These are phyloP conservation scores for Castor canadensis DNA, from an alignment of 2,113 vertebrate genomes.

Conservation along the genomic window DNA sequence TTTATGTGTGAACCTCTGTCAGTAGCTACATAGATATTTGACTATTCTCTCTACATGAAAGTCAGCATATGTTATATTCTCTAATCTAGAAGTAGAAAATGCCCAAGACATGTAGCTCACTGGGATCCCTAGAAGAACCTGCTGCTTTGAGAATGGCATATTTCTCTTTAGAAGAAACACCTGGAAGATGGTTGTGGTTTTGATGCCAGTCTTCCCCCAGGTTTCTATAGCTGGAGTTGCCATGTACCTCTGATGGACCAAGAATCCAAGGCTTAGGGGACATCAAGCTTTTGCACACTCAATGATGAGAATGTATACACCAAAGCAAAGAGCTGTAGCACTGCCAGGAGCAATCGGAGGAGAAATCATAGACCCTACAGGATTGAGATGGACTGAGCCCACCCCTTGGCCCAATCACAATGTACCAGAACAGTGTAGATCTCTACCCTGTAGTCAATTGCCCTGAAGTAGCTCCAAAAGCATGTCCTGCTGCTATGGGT, in stretches of 20 bases:
- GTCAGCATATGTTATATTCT: not conserved
- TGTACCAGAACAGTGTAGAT: not conserved
- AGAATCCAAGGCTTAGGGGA: too few species aligned
- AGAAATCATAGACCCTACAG: too few species aligned
- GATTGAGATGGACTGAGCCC: not conserved
- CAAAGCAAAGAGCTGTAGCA: too few species aligned
- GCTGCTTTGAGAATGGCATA: too few species aligned
- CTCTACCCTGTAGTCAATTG: not conserved
- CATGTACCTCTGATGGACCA: too few species aligned
- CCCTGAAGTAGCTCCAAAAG: not conserved
- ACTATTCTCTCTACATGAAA: not conserved
- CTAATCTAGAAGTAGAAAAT: not conserved
- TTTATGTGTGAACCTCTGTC: not conserved
- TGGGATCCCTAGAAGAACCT: not conserved
- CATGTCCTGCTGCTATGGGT: not conserved
- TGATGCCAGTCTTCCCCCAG: too few species aligned
- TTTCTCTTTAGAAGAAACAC: too few species aligned
- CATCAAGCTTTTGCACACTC: too few species aligned
- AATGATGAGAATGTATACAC: too few species aligned
- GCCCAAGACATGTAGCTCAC: not conserved
- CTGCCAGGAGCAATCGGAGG: too few species aligned
- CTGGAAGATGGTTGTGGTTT: too few species aligned
- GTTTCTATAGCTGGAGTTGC: too few species aligned
- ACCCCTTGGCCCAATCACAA: not conserved
- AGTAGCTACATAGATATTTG: not conserved